phyloP scores from a whole-genome alignment of 2,888 invertebrate genomes.

The Hydraecia micacea region DNA sequence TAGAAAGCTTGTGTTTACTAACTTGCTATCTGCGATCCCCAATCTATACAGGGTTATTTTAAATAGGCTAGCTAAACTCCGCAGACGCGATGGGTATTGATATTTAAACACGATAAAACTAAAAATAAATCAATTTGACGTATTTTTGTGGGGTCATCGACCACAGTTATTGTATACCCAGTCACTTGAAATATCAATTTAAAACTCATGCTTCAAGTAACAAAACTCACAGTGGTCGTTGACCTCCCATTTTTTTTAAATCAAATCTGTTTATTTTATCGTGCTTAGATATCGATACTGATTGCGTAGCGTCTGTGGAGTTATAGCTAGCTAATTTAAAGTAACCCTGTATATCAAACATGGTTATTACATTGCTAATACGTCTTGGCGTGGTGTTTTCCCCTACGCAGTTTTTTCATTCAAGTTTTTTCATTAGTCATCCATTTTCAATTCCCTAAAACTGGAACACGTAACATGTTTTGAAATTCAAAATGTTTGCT shows the following conservation, averaged over 20 bases:
- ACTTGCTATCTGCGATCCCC: neutral
- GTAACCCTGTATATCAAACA: neutral
- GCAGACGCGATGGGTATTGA: too few relatives aligned
- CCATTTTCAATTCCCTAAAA: neutral
- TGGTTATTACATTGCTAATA: neutral
- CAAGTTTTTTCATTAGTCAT: neutral
- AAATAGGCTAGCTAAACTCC: too few relatives aligned
- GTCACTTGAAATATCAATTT: too few relatives aligned
- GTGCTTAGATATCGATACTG: too few relatives aligned
- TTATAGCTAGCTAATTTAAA: too few relatives aligned
- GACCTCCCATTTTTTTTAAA: neutral
- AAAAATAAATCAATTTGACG: too few relatives aligned
- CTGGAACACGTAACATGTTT: neutral
- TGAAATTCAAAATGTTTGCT: neutral
- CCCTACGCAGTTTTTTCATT: neutral
- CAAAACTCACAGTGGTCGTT: too few relatives aligned
- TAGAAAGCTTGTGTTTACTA: neutral
- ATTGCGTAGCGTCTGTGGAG: too few relatives aligned
- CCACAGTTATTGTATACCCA: too few relatives aligned
- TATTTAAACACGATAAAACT: too few relatives aligned
- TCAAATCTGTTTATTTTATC: too few relatives aligned
- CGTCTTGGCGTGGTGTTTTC: neutral
- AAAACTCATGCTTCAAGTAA: neutral
- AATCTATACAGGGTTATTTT: conserved; percentile 3
- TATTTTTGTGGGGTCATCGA: too few relatives aligned